These are phyloP conservation scores for Hecatera dysodea DNA, from an alignment of 2,888 invertebrate genomes.

Conservation along the genomic window DNA sequence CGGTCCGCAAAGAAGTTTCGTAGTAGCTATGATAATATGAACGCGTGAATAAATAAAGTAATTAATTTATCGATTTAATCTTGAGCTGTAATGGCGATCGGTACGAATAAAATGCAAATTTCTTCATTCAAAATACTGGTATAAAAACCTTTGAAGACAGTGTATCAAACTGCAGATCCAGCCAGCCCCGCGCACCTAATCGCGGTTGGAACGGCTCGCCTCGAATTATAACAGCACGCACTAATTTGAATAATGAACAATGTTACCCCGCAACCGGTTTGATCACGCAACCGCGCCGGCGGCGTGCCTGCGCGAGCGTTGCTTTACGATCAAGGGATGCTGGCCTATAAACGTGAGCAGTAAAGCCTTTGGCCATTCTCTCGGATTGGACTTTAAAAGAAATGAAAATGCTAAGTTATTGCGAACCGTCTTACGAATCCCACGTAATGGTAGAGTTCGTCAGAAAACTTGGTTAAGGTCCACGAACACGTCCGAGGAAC, in stretches of 20 bases:
- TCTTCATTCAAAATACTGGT: conserved; percentile 37
- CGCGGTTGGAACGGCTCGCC: conserved; percentile 77
- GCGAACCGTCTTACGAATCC: conserved; percentile 61
- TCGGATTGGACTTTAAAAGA: conserved; percentile 67
- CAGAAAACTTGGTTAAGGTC: conserved; percentile 45
- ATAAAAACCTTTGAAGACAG: conserved; percentile 56
- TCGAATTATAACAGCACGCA: conserved; percentile 87
- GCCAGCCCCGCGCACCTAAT: conserved; percentile 69
- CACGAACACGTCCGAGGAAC: conserved; percentile 40
- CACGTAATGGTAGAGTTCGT: conserved; percentile 54
- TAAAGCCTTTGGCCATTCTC: conserved; percentile 76
- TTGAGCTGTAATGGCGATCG: conserved; percentile 35
- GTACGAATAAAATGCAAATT: conserved; percentile 44
- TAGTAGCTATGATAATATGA: conserved; percentile 55
- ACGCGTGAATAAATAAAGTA: conserved; percentile 59
- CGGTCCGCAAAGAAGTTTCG: conserved; percentile 56
- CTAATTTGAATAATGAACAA: conserved; percentile 90
- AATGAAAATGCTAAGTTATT: conserved; percentile 62
- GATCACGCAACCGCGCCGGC: conserved; percentile 78
- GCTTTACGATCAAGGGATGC: conserved; percentile 79
- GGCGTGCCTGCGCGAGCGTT: conserved; percentile 71
- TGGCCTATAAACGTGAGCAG: conserved; percentile 78
- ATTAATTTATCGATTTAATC: conserved; percentile 52
- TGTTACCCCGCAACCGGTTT: conserved; percentile 85
- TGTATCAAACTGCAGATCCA: conserved; percentile 61